Evolutionary conservation across 2,888 invertebrate genomes (phyloP).

Genomic region (Pegoplata infirma): DNA sequence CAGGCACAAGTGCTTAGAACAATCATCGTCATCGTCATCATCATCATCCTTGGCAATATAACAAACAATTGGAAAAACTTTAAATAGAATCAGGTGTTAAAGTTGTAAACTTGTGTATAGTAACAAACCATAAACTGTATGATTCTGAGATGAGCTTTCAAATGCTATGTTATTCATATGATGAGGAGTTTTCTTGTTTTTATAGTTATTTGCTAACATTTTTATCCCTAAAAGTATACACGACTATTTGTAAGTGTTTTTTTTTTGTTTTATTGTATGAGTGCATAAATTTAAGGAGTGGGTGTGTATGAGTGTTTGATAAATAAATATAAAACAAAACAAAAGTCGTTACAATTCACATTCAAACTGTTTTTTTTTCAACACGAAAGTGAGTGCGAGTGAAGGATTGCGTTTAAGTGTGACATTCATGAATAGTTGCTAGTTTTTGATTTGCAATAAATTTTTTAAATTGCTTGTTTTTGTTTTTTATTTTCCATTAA

Average conservation of each 20-base stretch:
- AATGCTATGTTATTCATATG: background rate
- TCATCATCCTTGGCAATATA: conserved; percentile 19
- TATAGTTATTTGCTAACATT: too few relatives aligned
- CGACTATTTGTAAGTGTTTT: background rate
- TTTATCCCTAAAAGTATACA: background rate
- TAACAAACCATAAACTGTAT: conserved; percentile 39
- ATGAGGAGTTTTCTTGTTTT: conserved; percentile 33
- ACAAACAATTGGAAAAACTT: conserved; percentile 38
- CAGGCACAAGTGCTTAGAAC: background rate
- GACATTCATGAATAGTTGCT: background rate
- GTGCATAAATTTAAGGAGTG: background rate
- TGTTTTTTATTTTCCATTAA: conserved; percentile 5
- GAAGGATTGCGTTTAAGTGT: background rate
- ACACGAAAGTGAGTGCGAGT: background rate
- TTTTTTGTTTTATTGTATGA: background rate
- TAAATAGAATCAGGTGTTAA: conserved; percentile 50
- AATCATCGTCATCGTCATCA: background rate
- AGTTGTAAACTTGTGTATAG: conserved; percentile 42
- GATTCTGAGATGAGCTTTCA: conserved; percentile 33
- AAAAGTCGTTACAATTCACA: conserved; percentile 30
- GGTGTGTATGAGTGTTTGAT: background rate
- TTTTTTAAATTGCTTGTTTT: conserved; percentile 17
- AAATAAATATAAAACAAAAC: conserved; percentile 10
- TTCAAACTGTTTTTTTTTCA: conserved; percentile 1
- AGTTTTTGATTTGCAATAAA: conserved; percentile 32